These are phyloP conservation scores for Battus philenor DNA, from an alignment of 1,140 invertebrate species.

Conservation along the genomic window DNA sequence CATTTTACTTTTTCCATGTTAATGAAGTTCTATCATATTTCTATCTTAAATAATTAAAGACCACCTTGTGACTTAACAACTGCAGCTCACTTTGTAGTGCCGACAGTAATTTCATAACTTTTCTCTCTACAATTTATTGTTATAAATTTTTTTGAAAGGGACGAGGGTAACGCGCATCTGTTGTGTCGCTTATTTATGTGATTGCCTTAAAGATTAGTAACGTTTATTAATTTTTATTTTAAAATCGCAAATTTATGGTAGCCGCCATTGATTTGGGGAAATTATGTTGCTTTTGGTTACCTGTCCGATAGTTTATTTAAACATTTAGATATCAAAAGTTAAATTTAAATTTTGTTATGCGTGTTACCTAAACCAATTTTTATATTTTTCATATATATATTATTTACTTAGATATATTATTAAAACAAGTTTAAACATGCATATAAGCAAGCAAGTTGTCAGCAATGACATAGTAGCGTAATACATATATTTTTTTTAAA, in stretches of 20 bases:
- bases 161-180: conserved; percentile 51
- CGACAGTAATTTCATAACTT: conserved; percentile 46
- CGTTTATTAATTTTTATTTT: conserved; percentile 59
- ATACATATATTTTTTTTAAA: conserved; percentile 2
- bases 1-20: conserved; percentile 40
- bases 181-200: conserved; percentile 66
- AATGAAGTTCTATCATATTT: conserved; percentile 69
- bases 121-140: conserved; percentile 62
- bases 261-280: conserved; percentile 40
- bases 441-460: not conserved
- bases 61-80: conserved; percentile 61
- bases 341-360: too few relatives aligned
- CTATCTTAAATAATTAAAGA: conserved; percentile 68
- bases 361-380: too few relatives aligned
- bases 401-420: too few relatives aligned
- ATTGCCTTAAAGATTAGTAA: conserved; percentile 55
- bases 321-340: too few relatives aligned
- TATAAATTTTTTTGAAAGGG: conserved; percentile 47
- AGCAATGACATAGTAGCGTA: not conserved
- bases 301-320: too few relatives aligned
- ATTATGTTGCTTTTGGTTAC: too few relatives aligned
- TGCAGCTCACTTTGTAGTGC: conserved; percentile 60
- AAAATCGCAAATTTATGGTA: conserved; percentile 65
- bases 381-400: too few relatives aligned
- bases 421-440: too few relatives aligned